Conservation (phyloP, 1,140 invertebrate species). For the Caenorhabditis inopinata region DNA sequence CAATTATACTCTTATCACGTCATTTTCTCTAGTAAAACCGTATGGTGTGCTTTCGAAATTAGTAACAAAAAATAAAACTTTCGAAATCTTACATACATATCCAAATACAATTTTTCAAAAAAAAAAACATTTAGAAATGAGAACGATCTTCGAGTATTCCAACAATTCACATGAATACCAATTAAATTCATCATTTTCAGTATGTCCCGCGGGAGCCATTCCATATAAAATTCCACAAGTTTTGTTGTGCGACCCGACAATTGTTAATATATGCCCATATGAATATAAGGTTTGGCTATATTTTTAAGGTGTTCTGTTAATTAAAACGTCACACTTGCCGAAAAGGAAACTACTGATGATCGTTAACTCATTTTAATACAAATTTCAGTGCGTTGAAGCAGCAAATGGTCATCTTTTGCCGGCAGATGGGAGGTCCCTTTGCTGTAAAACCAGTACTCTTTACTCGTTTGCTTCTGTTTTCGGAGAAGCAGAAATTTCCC, state of each 20-base stretch:
- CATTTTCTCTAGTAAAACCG: too few relatives aligned
- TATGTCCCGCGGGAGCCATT: constrained; percentile 51
- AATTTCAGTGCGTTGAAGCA: constrained; percentile 49
- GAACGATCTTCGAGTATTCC: too few relatives aligned
- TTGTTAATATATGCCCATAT: constrained; percentile 52
- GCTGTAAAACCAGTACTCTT: constrained; percentile 51
- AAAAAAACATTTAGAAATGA: too few relatives aligned
- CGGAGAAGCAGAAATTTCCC: constrained; percentile 42
- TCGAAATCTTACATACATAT: too few relatives aligned
- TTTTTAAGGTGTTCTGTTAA: not conserved
- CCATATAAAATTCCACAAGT: constrained; percentile 50
- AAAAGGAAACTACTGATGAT: not conserved
- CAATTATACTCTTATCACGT: too few relatives aligned
- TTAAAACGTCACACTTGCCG: not conserved
- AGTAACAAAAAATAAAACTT: too few relatives aligned
- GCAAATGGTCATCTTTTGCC: constrained; percentile 51
- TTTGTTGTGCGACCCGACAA: constrained; percentile 49
- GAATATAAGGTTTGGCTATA: constrained; percentile 46
- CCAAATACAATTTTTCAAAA: too few relatives aligned
- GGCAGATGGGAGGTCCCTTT: constrained; percentile 45
- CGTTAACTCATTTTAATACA: not conserved
- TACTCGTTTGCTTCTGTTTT: constrained; percentile 52
- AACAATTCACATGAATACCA: too few relatives aligned
- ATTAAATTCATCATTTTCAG: too few relatives aligned
- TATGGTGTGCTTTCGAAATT: too few relatives aligned